Percentiles rank a stretch among this genome's conserved stretches.
Evolutionary conservation across 1,140 invertebrate genomes (phyloP).

Genomic region (Penaeus chinensis): DNA sequence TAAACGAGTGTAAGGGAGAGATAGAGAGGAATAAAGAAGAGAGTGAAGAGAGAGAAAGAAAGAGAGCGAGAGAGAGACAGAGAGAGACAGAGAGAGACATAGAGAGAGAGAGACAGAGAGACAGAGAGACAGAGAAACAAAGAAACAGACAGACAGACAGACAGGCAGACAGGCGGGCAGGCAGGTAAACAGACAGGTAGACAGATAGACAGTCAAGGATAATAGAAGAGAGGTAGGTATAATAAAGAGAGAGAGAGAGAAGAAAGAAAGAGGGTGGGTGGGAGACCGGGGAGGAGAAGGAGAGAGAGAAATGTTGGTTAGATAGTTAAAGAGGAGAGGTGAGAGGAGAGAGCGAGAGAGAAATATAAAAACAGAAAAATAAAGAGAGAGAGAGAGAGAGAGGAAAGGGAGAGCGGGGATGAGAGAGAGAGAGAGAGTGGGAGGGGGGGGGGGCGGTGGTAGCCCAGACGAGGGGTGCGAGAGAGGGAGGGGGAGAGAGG

Average conservation of each 20-base stretch:
- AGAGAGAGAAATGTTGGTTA: background rate
- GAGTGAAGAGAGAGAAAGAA: background rate
- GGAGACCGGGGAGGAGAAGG: background rate
- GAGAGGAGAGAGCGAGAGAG: background rate
- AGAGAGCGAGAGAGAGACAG: background rate
- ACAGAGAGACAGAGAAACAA: background rate
- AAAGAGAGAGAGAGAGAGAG: constrained; percentile 11
- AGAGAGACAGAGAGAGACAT: background rate
- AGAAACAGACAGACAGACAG: background rate
- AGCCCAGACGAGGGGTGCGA: background rate
- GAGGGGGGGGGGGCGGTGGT: background rate
- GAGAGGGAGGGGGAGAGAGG: background rate
- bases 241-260: background rate
- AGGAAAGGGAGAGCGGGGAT: background rate
- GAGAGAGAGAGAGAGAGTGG: background rate
- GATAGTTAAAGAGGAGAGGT: background rate
- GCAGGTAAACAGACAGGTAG: background rate
- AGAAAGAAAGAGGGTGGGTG: background rate
- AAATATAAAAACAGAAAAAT: background rate
- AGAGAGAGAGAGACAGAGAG: background rate
- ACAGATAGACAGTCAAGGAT: background rate
- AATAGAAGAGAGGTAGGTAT: no score
- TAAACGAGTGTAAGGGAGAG: background rate
- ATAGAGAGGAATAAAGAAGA: background rate
- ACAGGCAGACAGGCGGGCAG: background rate